Percentiles rank a stretch among this genome's conserved stretches.
Evolutionary conservation across 2,113 vertebrate genomes (phyloP).

Genomic region (Vulpes lagopus): DNA sequence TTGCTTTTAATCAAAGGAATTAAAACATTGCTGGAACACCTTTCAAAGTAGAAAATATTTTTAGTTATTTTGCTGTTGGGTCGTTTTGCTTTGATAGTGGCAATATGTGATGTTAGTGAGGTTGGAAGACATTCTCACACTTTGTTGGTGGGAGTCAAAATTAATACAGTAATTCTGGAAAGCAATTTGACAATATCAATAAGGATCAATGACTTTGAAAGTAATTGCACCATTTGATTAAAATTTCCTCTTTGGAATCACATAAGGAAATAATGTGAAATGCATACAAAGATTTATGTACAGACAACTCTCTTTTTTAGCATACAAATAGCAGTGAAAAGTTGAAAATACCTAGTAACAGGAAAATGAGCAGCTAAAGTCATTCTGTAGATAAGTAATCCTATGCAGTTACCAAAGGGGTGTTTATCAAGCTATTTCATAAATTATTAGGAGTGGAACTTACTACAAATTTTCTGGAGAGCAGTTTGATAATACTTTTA

Average conservation of each 20-base stretch:
- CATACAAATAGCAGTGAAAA: not conserved
- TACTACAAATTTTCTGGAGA: conserved; percentile 3
- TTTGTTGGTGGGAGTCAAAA: not conserved
- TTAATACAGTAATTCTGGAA: not conserved
- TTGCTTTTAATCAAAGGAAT: conserved; percentile 32
- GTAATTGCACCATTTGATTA: not conserved
- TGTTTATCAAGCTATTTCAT: not conserved
- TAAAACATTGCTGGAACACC: not conserved
- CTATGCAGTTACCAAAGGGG: not conserved
- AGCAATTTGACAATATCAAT: not conserved
- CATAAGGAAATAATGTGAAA: conserved; percentile 21
- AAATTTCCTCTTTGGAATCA: not conserved
- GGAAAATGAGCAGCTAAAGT: not conserved
- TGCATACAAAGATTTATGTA: not conserved
- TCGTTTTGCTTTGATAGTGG: not conserved
- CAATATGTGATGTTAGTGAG: not conserved
- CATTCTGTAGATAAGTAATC: not conserved
- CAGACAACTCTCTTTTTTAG: not conserved
- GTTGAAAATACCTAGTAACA: not conserved
- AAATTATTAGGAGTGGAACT: not conserved
- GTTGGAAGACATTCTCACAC: not conserved
- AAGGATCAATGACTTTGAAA: conserved; percentile 7
- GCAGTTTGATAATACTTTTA: conserved; percentile 22
- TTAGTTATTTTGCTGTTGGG: not conserved
- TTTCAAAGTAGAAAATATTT: not conserved